Percentiles rank a stretch among this genome's conserved stretches.
Conservation (phyloP, 1,140 invertebrate genomes). For the Drosophila equinoxialis region DNA sequence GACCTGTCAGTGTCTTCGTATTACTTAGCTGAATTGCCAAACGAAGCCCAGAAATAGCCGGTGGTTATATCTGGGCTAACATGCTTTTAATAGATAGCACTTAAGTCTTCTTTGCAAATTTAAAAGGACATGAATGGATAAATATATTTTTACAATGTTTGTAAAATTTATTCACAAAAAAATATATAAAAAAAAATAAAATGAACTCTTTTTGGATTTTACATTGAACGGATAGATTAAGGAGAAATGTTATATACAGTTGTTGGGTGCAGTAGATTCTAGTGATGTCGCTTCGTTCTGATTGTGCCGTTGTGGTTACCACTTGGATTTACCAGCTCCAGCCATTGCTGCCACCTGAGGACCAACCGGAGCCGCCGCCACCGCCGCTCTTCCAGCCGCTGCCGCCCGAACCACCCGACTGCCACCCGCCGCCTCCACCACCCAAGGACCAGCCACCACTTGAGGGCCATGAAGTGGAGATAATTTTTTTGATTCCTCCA, state of each 20-base stretch:
- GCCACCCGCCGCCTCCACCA: slow-evolving; percentile 41
- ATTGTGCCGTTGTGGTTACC: slow-evolving; percentile 7
- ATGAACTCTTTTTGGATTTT: slow-evolving; percentile 26
- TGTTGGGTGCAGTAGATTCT: slow-evolving; percentile 32
- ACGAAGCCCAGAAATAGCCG: too few relatives aligned
- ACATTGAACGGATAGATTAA: slow-evolving; percentile 12
- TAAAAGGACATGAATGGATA: too few relatives aligned
- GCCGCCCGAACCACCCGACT: slow-evolving; percentile 18
- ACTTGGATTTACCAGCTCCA: slow-evolving; percentile 58
- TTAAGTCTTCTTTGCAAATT: too few relatives aligned
- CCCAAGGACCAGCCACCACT: slow-evolving; percentile 43
- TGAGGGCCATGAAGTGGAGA: neutral
- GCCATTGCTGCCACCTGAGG: slow-evolving; percentile 34
- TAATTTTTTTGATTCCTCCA: too few relatives aligned
- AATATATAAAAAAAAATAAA: slow-evolving; percentile 34
- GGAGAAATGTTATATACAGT: slow-evolving; percentile 59
- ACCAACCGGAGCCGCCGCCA: slow-evolving; percentile 45
- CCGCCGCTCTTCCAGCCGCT: slow-evolving; percentile 29
- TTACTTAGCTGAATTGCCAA: too few relatives aligned
- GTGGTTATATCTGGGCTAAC: too few relatives aligned
- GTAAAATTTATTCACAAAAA: slow-evolving; percentile 42
- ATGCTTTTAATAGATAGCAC: too few relatives aligned
- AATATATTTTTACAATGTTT: slow-evolving; percentile 1
- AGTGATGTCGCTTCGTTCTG: slow-evolving; percentile 35
- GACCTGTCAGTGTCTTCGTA: too few relatives aligned